Conservation (phyloP, 2,888 invertebrate genomes). For the Tenthredo amoena region DNA sequence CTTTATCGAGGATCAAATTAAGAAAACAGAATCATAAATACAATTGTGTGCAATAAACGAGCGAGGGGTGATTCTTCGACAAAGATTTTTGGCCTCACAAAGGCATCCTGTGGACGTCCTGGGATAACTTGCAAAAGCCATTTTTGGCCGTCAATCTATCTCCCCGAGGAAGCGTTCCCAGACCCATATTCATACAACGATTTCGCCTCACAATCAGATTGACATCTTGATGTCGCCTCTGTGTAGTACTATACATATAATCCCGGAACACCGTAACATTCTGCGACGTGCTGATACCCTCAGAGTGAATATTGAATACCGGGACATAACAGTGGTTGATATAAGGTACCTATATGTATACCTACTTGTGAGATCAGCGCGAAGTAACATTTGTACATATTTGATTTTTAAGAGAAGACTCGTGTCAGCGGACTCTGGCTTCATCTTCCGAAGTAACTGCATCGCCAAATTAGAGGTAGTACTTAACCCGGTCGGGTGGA, state of each 20-base stretch:
- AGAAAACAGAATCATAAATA: background rate
- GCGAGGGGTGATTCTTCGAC: background rate
- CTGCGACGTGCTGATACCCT: conserved; percentile 44
- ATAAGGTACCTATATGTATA: background rate
- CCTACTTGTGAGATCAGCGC: conserved; percentile 11
- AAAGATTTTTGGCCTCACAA: background rate
- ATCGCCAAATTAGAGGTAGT: conserved; percentile 15
- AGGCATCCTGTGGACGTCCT: background rate
- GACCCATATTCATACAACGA: conserved; percentile 32
- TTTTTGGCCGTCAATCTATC: conserved; percentile 36
- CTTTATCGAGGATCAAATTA: background rate
- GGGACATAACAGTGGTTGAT: conserved; percentile 10
- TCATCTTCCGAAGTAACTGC: background rate
- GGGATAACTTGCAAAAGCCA: background rate
- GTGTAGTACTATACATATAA: conserved; percentile 7
- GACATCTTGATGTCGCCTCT: conserved; percentile 47
- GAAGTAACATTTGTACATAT: background rate
- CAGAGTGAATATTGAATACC: conserved; percentile 32
- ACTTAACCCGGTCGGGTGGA: conserved; percentile 25
- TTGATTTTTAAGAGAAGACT: background rate
- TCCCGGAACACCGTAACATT: conserved; percentile 31
- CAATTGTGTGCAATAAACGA: background rate
- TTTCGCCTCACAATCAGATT: conserved; percentile 45
- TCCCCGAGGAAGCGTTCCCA: conserved; percentile 19
- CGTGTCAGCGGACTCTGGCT: background rate